Conservation (phyloP, 2,888 invertebrate genomes). For the Thera britannica region DNA sequence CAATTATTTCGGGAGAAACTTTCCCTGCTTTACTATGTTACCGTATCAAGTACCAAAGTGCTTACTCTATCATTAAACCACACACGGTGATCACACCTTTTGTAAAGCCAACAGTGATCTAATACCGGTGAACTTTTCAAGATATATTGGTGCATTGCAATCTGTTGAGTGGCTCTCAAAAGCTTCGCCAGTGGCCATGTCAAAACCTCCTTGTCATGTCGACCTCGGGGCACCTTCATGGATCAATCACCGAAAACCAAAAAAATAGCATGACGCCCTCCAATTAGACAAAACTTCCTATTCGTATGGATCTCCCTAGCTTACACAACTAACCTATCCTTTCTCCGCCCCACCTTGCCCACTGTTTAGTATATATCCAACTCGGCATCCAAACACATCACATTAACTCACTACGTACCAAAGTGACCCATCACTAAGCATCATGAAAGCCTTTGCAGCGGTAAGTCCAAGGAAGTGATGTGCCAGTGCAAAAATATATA, state of each 20-base stretch:
- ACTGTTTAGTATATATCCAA: conserved; percentile 74
- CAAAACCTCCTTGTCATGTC: conserved; percentile 23
- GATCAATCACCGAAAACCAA: conserved; percentile 39
- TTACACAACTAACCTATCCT: conserved; percentile 80
- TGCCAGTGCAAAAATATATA: conserved; percentile 39
- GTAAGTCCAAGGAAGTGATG: conserved; percentile 70
- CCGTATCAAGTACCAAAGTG: no score
- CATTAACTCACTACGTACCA: conserved; percentile 76
- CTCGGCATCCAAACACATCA: conserved; percentile 66
- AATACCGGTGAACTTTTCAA: conserved; percentile 16
- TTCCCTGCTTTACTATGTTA: no score
- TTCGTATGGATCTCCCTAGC: conserved; percentile 76
- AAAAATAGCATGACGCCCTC: conserved; percentile 72
- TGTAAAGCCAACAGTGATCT: conserved; percentile 1
- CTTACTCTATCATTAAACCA: not conserved
- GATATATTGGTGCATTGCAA: conserved; percentile 12
- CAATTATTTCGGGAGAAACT: no score
- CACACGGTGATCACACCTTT: conserved; percentile 4
- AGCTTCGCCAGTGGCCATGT: conserved; percentile 24
- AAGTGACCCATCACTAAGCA: conserved; percentile 80
- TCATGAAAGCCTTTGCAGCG: conserved; percentile 84
- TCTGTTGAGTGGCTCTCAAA: conserved; percentile 13
- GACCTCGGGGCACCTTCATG: conserved; percentile 35
- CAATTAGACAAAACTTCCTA: conserved; percentile 78
- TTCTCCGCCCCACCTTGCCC: conserved; percentile 79